Conservation (phyloP, 2,797 vertebrate genomes). For the Poeciliopsis gracilis region DNA sequence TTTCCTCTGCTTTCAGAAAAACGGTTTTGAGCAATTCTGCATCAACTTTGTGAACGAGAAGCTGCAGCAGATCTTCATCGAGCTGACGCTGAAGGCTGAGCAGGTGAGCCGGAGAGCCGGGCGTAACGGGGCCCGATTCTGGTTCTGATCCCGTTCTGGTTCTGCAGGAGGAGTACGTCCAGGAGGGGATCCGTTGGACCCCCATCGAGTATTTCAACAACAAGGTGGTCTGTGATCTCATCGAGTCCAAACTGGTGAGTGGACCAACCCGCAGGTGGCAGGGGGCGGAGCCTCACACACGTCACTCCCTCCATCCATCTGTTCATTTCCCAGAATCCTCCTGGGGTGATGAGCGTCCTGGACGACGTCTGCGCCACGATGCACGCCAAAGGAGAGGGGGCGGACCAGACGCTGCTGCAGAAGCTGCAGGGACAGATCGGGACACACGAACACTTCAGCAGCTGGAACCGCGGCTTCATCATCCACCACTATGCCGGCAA, state of each 20-base stretch:
- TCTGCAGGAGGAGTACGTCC: slow-evolving; percentile 85
- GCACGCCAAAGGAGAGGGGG: slow-evolving; percentile 87
- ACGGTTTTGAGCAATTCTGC: slow-evolving; percentile 84
- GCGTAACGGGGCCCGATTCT: not conserved
- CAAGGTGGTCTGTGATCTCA: slow-evolving; percentile 88
- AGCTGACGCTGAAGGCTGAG: slow-evolving; percentile 87
- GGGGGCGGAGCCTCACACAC: not conserved
- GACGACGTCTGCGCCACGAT: slow-evolving; percentile 88
- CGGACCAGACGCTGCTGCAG: slow-evolving; percentile 85
- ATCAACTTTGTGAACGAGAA: slow-evolving; percentile 90
- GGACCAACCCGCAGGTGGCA: not conserved
- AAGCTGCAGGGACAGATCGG: slow-evolving; percentile 84
- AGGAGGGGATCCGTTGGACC: slow-evolving; percentile 85
- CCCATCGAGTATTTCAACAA: slow-evolving; percentile 89
- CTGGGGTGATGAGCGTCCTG: slow-evolving; percentile 85
- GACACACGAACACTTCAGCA: slow-evolving; percentile 85
- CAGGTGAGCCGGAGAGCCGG: slow-evolving; percentile 69
- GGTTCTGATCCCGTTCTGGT: not conserved
- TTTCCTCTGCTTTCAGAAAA: slow-evolving; percentile 62
- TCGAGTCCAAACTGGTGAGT: slow-evolving; percentile 88
- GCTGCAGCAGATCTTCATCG: slow-evolving; percentile 88
- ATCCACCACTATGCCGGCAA: slow-evolving; percentile 88
- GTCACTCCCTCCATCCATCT: not conserved
- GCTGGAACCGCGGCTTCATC: slow-evolving; percentile 86
- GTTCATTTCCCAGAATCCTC: slow-evolving; percentile 75